A percentile compares a stretch with the other conserved stretches of the same genome.
These are phyloP conservation scores for Phylloscopus whistleri DNA, from an alignment of 2,113 vertebrate species.

Conservation along the genomic window DNA sequence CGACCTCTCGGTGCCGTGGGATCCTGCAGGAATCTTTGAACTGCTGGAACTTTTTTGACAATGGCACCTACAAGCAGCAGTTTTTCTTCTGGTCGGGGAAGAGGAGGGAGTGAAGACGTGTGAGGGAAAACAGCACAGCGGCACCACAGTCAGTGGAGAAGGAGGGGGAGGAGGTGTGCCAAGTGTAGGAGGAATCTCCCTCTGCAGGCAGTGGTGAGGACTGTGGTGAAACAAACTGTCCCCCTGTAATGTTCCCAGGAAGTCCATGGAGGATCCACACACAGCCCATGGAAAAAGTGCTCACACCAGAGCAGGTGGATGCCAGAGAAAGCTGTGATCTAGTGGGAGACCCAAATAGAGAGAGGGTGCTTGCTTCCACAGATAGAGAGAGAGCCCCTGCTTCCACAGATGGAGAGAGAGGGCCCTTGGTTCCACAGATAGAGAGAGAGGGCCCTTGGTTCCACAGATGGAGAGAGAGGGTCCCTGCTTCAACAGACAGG, in stretches of 20 bases:
- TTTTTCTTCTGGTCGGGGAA: not conserved
- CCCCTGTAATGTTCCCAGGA: not conserved
- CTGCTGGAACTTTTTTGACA: not conserved
- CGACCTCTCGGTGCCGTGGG: accelerated
- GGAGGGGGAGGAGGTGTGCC: not conserved
- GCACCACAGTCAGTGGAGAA: not conserved
- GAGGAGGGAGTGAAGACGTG: not conserved
- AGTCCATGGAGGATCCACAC: not conserved
- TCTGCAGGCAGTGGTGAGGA: not conserved
- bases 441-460: no score
- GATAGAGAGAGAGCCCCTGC: not conserved
- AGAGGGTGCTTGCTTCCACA: not conserved
- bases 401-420: no score
- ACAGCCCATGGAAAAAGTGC: not conserved
- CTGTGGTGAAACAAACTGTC: not conserved
- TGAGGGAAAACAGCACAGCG: not conserved
- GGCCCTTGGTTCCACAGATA: not conserved
- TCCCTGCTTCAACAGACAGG: not conserved
- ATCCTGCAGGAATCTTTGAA: not conserved
- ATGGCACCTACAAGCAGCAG: no score
- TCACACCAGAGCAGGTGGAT: not conserved
- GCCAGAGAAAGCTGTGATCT: no score
- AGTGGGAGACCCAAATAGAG: not conserved
- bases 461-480: not conserved
- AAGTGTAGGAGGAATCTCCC: not conserved